Evolutionary conservation across 2,113 vertebrate species (phyloP).

Genomic region (Furnarius figulus): DNA sequence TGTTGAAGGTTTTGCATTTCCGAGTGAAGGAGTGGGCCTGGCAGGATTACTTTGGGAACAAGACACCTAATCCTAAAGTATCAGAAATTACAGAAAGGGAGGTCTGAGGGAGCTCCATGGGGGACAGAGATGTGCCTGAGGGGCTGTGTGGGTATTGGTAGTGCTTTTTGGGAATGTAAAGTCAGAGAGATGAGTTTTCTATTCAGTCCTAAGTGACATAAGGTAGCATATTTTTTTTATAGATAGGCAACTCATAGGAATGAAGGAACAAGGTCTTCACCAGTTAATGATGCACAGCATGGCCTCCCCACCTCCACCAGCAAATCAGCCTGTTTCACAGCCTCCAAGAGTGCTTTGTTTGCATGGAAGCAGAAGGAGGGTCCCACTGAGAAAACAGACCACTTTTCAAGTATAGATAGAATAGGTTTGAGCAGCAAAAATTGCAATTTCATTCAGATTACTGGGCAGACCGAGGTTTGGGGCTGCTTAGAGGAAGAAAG

Average conservation of each 20-base stretch:
- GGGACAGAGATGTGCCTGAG: neutral
- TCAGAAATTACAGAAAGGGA: neutral
- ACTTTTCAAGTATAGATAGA: neutral
- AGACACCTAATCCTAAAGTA: neutral
- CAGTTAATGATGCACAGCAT: neutral
- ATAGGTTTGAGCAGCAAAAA: neutral
- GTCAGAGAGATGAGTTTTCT: neutral
- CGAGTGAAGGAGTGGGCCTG: neutral
- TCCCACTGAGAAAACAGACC: neutral
- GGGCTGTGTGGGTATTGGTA: fast-evolving
- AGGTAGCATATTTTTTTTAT: neutral
- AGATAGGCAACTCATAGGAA: neutral
- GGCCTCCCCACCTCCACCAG: neutral
- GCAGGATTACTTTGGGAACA: neutral
- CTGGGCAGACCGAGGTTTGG: neutral
- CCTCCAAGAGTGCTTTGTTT: neutral
- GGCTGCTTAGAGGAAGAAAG: neutral
- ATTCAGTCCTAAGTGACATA: neutral
- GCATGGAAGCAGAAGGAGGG: neutral
- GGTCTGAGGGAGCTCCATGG: neutral
- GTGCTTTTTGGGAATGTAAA: neutral
- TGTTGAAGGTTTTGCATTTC: neutral
- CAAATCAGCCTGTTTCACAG: neutral
- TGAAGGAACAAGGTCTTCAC: neutral
- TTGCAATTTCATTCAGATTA: neutral